Evolutionary conservation across 2,113 vertebrate genomes (phyloP), one percentile per base, ranked within the genome.

Genomic region (Hippocampus zosterae): DNA sequence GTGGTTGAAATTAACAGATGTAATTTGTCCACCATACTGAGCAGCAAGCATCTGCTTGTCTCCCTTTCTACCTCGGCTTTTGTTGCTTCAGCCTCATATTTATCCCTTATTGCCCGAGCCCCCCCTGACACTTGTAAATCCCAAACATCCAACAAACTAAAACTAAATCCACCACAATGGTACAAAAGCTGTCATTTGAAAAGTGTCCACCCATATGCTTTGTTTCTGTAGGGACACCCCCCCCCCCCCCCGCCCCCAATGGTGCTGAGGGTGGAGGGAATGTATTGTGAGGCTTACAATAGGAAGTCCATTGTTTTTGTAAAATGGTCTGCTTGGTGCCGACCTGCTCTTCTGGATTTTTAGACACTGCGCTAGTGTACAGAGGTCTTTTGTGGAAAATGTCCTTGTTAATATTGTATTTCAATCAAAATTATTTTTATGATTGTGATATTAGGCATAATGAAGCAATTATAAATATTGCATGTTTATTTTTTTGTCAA

Each of bases 231-330:
- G 64, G 1, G 81, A 72, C 73, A 65, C 76, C 82, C 29, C 29
- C 29, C 29, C 29, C 33, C 33, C 33, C 3, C 62, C 71, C 76
- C 15, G 5, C 2, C 65, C 73, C 76, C n/a, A n/a, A 70, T 68
- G 44, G 19, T 63, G 55, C 67, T 65, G 78, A 80, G 74, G 68
- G 73, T 25, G 59, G 74, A 29, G 78, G 60, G 73, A 81, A 81
- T 84, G 80, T 86, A 82, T 79, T 83, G 77, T 71, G 84, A 82
- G 76, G 79, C 74, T 69, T 69, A 87, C 81, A 89, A 88, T 85
- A 85, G 70, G 10, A 78, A 72, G 78, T 74, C 67, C 85, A 83
- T 90, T 89, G 81, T 85, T 84, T 69, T 44, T 67, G 77, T 71
- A 69, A 75, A 81, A 76, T 86, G 72, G 59, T 84, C 73, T 74